Evolutionary conservation across 2,888 invertebrate species (phyloP), one percentile per base, ranked within the genome.

Genomic region (Rotaria socialis): DNA sequence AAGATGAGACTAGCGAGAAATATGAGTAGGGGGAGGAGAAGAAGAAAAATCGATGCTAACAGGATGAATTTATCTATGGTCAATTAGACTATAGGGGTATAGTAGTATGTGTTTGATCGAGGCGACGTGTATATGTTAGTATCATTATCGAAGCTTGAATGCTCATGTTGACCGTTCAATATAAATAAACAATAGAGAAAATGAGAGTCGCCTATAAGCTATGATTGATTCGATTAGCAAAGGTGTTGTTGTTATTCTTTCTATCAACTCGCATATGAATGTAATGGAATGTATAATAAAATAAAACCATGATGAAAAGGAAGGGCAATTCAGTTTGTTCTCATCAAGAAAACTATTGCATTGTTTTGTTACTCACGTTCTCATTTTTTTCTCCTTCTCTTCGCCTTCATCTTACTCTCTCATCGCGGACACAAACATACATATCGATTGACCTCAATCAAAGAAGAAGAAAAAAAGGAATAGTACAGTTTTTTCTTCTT

Each of bases 211-310:
- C 67, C 67, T 67, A 67, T 67, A 67, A 67, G 67, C 67, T 67
- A 41, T 67, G 35, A 67, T 67, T 67, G 35, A 67, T 67, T 67
- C 67, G 67, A 67, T 67, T 67, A 67, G 67, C 11, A 67, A 41
- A 67, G 67, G 67, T 67, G 67, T 67, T 67, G 67, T 67, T 67
- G 35, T 67, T 67, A 67, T 67, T 67, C 67, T 67, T 67, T 67
- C 35, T 27, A 67, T 27, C 67, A 67, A 41, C 35, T 19, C 19
- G 5, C 27, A 67, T 67, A 16, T 67, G 35, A 67, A 35, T 67
- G 67, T 67, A 67, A 67, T 67, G 67, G 67, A 67, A 67, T 67
- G 67, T 67, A 19, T 67, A 67, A 67, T 35, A 27, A 67, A 67
- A 67, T 19, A 67, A 67, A 27, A 35, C 19, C 35, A 35, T 41